phyloP scores from a whole-genome alignment of 2,888 invertebrate genomes.

The Agrypnus murinus region DNA sequence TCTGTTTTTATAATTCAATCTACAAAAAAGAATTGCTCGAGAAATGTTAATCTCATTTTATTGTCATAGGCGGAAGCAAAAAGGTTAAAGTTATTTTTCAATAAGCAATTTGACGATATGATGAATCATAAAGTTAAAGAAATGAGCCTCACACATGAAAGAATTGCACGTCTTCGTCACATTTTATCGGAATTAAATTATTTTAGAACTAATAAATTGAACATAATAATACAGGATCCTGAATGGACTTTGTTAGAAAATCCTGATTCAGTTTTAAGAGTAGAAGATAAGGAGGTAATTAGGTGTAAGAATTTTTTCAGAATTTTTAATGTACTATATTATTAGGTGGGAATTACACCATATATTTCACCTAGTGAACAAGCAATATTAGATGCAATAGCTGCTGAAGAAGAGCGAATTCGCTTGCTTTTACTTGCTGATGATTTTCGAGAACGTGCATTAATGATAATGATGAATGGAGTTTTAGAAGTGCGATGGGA shows the following conservation, averaged over 20 bases:
- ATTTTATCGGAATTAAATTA: constrained; percentile 77
- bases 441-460: constrained; percentile 84
- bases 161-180: constrained; percentile 79
- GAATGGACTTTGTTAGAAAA: constrained; percentile 78
- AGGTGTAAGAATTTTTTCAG: no score
- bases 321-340: no score
- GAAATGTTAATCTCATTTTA: no score
- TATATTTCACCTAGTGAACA: constrained; percentile 74
- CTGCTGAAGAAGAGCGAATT: constrained; percentile 75
- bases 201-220: constrained; percentile 69
- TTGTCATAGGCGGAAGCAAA: constrained; percentile 73
- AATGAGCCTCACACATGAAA: constrained; percentile 77
- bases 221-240: constrained; percentile 75
- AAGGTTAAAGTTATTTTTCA: constrained; percentile 80
- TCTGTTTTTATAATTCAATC: no score
- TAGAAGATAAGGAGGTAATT: constrained; percentile 63
- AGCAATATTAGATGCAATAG: constrained; percentile 71
- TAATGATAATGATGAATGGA: constrained; percentile 91
- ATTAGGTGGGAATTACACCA: constrained; percentile 70
- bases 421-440: constrained; percentile 77
- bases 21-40: no score
- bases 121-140: constrained; percentile 79
- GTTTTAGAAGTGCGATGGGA: constrained; percentile 92
- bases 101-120: constrained; percentile 81
- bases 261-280: constrained; percentile 74